Conservation (phyloP, 2,888 invertebrate genomes). For the Luffia ferchaultella region DNA sequence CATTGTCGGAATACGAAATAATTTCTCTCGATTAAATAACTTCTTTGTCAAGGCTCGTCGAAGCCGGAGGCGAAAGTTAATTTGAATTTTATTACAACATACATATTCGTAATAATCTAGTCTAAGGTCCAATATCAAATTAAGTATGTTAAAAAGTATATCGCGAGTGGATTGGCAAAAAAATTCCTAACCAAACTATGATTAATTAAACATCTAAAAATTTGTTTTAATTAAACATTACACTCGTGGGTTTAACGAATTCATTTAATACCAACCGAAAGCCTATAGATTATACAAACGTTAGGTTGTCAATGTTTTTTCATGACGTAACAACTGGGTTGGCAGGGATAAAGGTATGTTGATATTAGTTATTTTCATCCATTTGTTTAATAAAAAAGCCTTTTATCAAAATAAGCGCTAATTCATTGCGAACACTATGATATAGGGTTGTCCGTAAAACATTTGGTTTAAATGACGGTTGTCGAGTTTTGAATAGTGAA, state of each 20-base stretch:
- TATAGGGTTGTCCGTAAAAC: background rate
- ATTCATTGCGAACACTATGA: background rate
- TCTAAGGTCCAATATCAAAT: no score
- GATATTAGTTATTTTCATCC: slow-evolving; percentile 3
- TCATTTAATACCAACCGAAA: background rate
- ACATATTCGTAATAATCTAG: no score
- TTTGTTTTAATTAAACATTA: background rate
- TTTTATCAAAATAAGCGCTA: slow-evolving; percentile 1
- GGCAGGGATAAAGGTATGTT: background rate
- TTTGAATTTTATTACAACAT: no score
- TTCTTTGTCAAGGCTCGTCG: no score
- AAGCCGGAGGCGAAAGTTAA: no score
- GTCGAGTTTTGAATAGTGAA: background rate
- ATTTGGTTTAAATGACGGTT: background rate
- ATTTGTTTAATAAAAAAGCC: slow-evolving; percentile 4
- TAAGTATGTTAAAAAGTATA: background rate
- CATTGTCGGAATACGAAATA: no score
- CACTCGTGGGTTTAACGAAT: background rate
- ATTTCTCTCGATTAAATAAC: no score
- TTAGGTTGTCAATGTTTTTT: background rate
- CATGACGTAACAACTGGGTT: background rate
- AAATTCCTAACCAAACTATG: background rate
- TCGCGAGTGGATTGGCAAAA: background rate
- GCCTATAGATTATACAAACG: background rate
- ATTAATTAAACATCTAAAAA: background rate